Conservation (phyloP, 2,888 invertebrate species). For the Bhutanitis thaidina region DNA sequence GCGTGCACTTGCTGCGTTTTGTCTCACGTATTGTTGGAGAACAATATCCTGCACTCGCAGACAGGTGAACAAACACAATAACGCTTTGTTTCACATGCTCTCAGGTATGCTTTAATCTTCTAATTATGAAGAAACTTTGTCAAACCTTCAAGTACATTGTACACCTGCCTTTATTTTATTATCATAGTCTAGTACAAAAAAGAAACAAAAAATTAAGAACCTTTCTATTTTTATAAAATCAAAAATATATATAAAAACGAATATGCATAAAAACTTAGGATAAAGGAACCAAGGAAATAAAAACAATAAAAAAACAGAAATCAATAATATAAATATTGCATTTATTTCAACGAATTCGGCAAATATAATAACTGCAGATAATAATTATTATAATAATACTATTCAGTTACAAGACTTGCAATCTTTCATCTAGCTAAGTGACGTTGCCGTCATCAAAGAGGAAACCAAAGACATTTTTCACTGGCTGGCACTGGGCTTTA, state of each 20-base stretch:
- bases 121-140: conserved; percentile 25
- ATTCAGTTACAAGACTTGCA: conserved; percentile 73
- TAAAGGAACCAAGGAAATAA: conserved; percentile 65
- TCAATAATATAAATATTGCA: conserved; percentile 81
- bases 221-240: not conserved
- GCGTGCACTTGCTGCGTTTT: conserved; percentile 24
- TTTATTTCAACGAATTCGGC: conserved; percentile 80
- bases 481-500: conserved; percentile 71
- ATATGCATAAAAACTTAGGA: conserved; percentile 52
- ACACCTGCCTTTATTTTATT: conserved; percentile 48
- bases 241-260: conserved; percentile 35
- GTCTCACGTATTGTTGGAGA: conserved; percentile 26
- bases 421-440: conserved; percentile 48
- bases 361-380: conserved; percentile 78
- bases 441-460: conserved; percentile 34
- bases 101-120: conserved; percentile 42
- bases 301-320: conserved; percentile 69
- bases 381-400: conserved; percentile 79
- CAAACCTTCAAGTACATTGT: conserved; percentile 40
- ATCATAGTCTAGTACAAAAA: conserved; percentile 19
- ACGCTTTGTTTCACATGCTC: conserved; percentile 52
- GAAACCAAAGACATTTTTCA: conserved; percentile 57
- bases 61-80: conserved; percentile 41
- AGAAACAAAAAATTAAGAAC: conserved; percentile 6
- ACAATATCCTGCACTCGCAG: conserved; percentile 28